Percentiles rank a stretch among this genome's conserved stretches.
phyloP scores from a whole-genome alignment of 2,888 invertebrate genomes.

The Molanna angustata region DNA sequence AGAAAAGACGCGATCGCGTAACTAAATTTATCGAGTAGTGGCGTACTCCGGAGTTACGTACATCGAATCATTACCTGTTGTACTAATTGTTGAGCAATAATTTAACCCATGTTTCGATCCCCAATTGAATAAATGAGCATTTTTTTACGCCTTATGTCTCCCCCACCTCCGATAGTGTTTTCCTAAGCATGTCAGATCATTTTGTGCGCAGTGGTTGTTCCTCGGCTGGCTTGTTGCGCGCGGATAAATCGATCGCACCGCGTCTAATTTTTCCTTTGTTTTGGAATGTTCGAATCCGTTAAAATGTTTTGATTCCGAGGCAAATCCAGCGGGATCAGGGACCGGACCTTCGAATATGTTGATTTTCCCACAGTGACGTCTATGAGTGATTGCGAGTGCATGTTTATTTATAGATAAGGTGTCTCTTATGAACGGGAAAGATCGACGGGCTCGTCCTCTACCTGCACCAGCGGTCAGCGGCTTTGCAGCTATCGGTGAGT shows the following conservation, averaged over 20 bases:
- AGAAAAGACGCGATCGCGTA: slow-evolving; percentile 15
- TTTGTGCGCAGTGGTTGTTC: slow-evolving; percentile 27
- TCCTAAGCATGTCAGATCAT: slow-evolving; percentile 27
- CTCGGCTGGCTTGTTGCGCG: slow-evolving; percentile 28
- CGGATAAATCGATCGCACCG: slow-evolving; percentile 22
- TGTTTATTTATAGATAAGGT: slow-evolving; percentile 26
- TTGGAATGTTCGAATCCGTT: slow-evolving; percentile 8
- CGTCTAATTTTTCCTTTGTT: slow-evolving; percentile 18
- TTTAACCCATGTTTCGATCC: neutral
- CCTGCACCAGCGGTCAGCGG: slow-evolving; percentile 22
- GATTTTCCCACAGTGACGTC: slow-evolving; percentile 18
- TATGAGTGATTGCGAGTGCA: slow-evolving; percentile 18
- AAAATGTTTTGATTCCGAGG: slow-evolving; percentile 23
- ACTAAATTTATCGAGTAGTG: slow-evolving; percentile 6
- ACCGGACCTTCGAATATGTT: slow-evolving; percentile 10
- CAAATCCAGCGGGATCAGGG: neutral
- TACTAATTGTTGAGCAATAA: slow-evolving; percentile 8
- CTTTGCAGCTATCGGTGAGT: slow-evolving; percentile 21
- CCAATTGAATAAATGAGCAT: neutral
- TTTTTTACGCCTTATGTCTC: too few species aligned
- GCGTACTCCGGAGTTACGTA: neutral
- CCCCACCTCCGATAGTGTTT: slow-evolving; percentile 9
- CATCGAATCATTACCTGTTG: slow-evolving; percentile 6
- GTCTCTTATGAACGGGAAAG: slow-evolving; percentile 19
- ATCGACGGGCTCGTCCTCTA: slow-evolving; percentile 19